Percentiles rank a stretch among this genome's conserved stretches.
phyloP scores from a whole-genome alignment of 2,113 vertebrate species.

The Agapornis roseicollis region DNA sequence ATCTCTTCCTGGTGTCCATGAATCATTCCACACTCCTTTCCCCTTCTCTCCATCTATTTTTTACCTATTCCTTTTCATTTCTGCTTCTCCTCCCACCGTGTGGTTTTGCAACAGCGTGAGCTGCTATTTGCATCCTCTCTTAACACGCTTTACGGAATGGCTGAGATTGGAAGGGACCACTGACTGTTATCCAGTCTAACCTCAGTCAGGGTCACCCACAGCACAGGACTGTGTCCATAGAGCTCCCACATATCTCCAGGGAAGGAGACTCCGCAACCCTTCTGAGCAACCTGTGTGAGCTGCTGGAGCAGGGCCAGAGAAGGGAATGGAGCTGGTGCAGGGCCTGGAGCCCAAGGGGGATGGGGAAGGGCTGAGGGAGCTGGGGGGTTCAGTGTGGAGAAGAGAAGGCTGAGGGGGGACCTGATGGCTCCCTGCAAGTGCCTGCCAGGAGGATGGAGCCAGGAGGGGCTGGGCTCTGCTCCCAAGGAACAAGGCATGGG shows the following conservation, averaged over 20 bases:
- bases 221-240: background rate
- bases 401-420: too few species aligned
- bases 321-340: background rate
- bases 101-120: background rate
- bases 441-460: too few species aligned
- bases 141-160: background rate
- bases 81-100: background rate
- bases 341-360: background rate
- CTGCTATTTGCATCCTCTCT: background rate
- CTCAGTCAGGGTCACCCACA: background rate
- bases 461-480: too few species aligned
- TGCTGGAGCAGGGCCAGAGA: background rate
- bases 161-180: background rate
- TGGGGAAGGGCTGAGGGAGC: background rate
- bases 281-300: background rate
- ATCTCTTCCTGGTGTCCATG: background rate
- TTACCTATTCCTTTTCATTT: background rate
- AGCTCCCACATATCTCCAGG: background rate
- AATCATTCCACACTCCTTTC: background rate
- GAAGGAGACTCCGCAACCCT: background rate
- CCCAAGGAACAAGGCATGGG: too few species aligned
- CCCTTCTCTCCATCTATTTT: background rate
- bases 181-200: background rate
- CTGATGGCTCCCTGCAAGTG: too few species aligned
- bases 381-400: background rate